Base-by-base conservation (phyloP, 2,797 vertebrate species). In the Sebastes itinus region DNA sequence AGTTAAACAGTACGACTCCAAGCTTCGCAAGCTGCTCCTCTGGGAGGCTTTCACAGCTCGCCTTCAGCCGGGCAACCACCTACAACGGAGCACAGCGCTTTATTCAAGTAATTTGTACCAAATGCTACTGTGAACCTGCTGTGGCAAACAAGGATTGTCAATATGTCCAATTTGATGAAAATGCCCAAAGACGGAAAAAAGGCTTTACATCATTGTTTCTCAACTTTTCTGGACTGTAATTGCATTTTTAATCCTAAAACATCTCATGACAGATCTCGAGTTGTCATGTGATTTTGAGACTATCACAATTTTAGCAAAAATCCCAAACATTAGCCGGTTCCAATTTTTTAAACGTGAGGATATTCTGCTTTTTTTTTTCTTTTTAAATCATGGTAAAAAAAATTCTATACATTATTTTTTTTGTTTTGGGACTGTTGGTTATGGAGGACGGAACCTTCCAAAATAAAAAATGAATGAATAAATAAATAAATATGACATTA, bases 21-120 rank as follows among this genome's bases (percentile, higher is more conserved):
- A 97, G 91, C 81, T 97, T 96, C 1, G 96, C 95, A 0, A 96
- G 92, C 55, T 95, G 93, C 85, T 97, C 97, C 84, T 97, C 95
- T 0, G 94, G 92, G 25, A 96, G 93, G 32, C 90, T 74, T 1
- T 88, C 88, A 20, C 96, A 96, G 63, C 94, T 96, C 0, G 92
- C 88, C 82, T 80, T 92, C 10, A 97, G 87, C 72, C 25, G 86
- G 6, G 86, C 83, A 0, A 96, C 79, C 16, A 97, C 96, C 96
- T 97, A 10, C 20, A n/a, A 20, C 30, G 1, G 5, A 68, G 25
- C 9, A 79, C 14, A 66, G 25, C 2, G 18, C 13, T 46, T 66
- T 22, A 65, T n/a, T 10, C 42, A 46, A 46, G 7, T 46, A 46
- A 4, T 1, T 18, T 18, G 7, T 46, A 18, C 1, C 1, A 25